Percentiles rank a stretch among this genome's conserved stretches.
phyloP scores from a whole-genome alignment of 2,797 vertebrate genomes.

The Kryptopterus vitreolus region DNA sequence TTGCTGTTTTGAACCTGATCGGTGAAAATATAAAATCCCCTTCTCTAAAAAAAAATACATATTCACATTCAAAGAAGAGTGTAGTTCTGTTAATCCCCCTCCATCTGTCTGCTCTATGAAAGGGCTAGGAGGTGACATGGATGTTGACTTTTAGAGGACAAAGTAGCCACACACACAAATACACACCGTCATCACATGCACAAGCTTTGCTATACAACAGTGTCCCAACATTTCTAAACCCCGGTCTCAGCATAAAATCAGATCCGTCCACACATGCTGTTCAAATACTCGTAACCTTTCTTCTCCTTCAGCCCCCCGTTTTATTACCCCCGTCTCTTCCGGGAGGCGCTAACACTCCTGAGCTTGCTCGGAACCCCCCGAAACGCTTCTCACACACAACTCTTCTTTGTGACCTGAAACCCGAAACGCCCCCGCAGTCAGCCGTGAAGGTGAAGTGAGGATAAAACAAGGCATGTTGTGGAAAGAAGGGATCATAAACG shows the following conservation, averaged over 20 bases:
- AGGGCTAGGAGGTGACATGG: neutral
- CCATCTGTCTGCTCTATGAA: neutral
- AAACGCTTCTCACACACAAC: constrained; percentile 31
- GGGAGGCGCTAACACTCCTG: constrained; percentile 40
- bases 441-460: neutral
- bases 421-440: constrained; percentile 10
- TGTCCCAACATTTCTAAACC: neutral
- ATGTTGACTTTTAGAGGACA: neutral
- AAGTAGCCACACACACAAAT: neutral
- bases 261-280: constrained; percentile 6
- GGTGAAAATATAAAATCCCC: neutral
- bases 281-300: constrained; percentile 34
- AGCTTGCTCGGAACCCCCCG: constrained; percentile 28
- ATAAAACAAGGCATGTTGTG: neutral
- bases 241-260: neutral
- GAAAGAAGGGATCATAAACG: constrained; percentile 10
- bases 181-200: neutral
- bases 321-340: constrained; percentile 45
- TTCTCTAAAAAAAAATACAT: constrained; percentile 24
- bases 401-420: constrained; percentile 34
- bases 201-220: neutral
- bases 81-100: constrained; percentile 42
- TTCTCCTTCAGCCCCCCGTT: constrained; percentile 34
- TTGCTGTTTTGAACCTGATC: neutral
- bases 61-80: constrained; percentile 50